phyloP scores from a whole-genome alignment of 2,888 invertebrate species.

The Anoplius nigerrimus region DNA sequence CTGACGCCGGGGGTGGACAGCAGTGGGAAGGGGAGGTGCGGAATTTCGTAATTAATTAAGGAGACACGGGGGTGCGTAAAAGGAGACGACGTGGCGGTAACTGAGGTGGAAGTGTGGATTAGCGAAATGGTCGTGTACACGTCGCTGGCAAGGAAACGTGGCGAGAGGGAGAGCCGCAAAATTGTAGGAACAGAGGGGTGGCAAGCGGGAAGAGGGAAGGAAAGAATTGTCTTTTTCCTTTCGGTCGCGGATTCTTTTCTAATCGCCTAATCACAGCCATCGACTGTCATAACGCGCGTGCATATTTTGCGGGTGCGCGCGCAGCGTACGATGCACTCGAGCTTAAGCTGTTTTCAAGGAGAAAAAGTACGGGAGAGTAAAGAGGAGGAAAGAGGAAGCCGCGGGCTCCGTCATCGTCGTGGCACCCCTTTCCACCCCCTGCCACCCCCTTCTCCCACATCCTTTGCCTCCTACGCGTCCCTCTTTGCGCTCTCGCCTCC shows the following conservation, averaged over 20 bases:
- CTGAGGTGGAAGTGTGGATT: background rate
- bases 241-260: too few relatives aligned
- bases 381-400: too few relatives aligned
- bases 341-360: conserved; percentile 37
- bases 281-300: conserved; percentile 50
- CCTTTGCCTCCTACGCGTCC: conserved; percentile 9
- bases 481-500: conserved; percentile 25
- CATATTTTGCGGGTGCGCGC: conserved; percentile 37
- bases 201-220: too few relatives aligned
- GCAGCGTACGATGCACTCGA: conserved; percentile 36
- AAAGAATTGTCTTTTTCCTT: too few relatives aligned
- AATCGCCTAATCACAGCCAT: conserved; percentile 22
- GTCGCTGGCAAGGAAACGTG: conserved; percentile 16
- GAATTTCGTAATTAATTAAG: conserved; percentile 49
- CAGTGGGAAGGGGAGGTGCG: conserved; percentile 6
- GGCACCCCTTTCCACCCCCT: too few relatives aligned
- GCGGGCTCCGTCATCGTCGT: background rate
- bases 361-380: too few relatives aligned
- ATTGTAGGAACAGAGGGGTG: too few relatives aligned
- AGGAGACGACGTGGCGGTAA: background rate
- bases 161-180: too few relatives aligned
- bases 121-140: background rate
- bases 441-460: background rate
- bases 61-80: conserved; percentile 27
- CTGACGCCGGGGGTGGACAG: conserved; percentile 6